Conservation (phyloP, 2,888 invertebrate genomes). For the Heliconius sara region DNA sequence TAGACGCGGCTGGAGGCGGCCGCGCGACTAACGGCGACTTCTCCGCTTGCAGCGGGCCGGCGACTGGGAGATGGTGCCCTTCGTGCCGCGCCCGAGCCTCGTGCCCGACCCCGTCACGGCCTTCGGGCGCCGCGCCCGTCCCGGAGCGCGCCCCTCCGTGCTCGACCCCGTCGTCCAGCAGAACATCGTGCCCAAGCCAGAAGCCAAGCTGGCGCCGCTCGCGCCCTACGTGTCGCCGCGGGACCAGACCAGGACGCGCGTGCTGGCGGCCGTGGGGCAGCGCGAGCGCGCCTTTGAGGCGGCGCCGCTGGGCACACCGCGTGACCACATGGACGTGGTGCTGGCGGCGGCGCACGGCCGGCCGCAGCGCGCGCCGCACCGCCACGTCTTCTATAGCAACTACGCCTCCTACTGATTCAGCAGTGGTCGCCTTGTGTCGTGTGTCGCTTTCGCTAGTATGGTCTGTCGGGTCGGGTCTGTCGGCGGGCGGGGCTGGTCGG, state of each 20-base stretch:
- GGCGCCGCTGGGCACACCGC: constrained; percentile 84
- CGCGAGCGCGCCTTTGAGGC: constrained; percentile 85
- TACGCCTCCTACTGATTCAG: constrained; percentile 76
- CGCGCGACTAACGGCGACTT: constrained; percentile 81
- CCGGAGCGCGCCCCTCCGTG: constrained; percentile 75
- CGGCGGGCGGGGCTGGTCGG: constrained; percentile 41
- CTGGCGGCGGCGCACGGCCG: constrained; percentile 86
- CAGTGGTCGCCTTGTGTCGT: constrained; percentile 64
- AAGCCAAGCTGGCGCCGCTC: constrained; percentile 84
- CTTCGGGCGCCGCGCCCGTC: constrained; percentile 87
- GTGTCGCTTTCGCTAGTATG: constrained; percentile 79
- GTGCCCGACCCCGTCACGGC: constrained; percentile 93
- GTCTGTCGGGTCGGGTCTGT: constrained; percentile 60
- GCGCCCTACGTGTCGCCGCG: constrained; percentile 88
- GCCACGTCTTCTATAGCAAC: constrained; percentile 82
- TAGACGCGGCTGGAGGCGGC: constrained; percentile 80
- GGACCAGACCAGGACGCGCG: constrained; percentile 86
- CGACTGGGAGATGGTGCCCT: constrained; percentile 95
- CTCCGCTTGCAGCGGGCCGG: constrained; percentile 89
- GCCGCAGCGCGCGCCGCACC: constrained; percentile 76
- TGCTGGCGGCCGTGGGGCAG: constrained; percentile 83
- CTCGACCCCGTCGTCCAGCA: constrained; percentile 84
- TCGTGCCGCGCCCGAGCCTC: constrained; percentile 92
- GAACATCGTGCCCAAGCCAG: constrained; percentile 85
- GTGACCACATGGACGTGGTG: constrained; percentile 86